Evolutionary conservation across 2,888 invertebrate genomes (phyloP).

Genomic region (Steromphala cineraria): DNA sequence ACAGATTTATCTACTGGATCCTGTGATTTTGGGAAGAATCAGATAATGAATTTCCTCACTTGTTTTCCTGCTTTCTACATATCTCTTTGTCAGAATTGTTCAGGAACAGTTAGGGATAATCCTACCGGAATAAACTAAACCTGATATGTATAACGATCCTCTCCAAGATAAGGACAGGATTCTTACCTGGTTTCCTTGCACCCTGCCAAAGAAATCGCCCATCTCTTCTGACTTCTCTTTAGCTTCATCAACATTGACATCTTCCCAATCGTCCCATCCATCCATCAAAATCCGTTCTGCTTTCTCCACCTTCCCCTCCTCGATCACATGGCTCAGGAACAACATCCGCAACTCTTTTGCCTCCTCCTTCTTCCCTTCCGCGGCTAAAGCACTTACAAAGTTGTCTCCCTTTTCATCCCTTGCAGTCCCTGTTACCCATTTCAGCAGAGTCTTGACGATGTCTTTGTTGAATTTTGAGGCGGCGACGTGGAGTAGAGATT

Average conservation of each 20-base stretch:
- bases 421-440: slow-evolving; percentile 40
- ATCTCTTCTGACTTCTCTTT: slow-evolving; percentile 35
- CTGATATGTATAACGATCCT: no score
- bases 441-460: slow-evolving; percentile 50
- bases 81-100: no score
- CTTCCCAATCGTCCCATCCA: slow-evolving; percentile 51
- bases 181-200: slow-evolving; percentile 44
- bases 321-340: slow-evolving; percentile 34
- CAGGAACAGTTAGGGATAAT: no score
- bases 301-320: slow-evolving; percentile 18
- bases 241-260: slow-evolving; percentile 36
- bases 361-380: slow-evolving; percentile 34
- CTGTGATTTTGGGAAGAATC: no score
- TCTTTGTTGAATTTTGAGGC: slow-evolving; percentile 41
- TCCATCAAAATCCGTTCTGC: slow-evolving; percentile 35
- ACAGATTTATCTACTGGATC: no score
- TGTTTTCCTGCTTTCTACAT: no score
- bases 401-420: slow-evolving; percentile 49
- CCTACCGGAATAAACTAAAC: no score
- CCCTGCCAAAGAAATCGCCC: slow-evolving; percentile 37
- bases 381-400: slow-evolving; percentile 48
- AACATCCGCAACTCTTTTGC: slow-evolving; percentile 39
- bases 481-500: slow-evolving; percentile 49
- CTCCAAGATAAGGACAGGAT: neutral
- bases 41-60: no score